Evolutionary conservation across 2,113 vertebrate genomes (phyloP).

Genomic region (Eulemur rufifrons): DNA sequence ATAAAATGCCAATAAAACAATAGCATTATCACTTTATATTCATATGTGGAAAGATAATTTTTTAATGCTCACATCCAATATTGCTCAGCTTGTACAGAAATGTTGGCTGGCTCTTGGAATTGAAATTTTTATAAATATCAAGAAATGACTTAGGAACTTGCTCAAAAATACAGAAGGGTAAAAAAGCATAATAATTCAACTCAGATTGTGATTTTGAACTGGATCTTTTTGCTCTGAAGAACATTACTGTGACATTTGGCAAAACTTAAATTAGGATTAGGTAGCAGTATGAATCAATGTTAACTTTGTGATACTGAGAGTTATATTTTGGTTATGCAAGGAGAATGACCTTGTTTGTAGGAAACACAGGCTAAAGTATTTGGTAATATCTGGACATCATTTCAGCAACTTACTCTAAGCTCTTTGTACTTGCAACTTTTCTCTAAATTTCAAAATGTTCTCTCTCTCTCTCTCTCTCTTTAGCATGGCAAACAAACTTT

Average conservation of each 20-base stretch:
- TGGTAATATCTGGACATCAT: background rate
- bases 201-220: background rate
- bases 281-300: background rate
- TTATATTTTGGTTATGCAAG: background rate
- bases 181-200: background rate
- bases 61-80: background rate
- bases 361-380: background rate
- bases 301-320: background rate
- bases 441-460: background rate
- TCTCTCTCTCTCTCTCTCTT: background rate
- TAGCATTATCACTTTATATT: background rate
- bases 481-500: background rate
- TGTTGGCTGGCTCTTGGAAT: background rate
- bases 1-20: constrained; percentile 23
- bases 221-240: background rate
- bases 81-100: background rate
- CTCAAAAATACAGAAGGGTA: background rate
- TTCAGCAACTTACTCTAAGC: background rate
- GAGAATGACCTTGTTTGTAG: background rate
- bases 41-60: background rate
- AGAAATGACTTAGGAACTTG: background rate
- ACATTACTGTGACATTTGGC: background rate
- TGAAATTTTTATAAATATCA: background rate
- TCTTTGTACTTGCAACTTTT: background rate
- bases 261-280: background rate